Evolutionary conservation across 2,888 invertebrate genomes (phyloP).

Genomic region (Piscicola geometra): DNA sequence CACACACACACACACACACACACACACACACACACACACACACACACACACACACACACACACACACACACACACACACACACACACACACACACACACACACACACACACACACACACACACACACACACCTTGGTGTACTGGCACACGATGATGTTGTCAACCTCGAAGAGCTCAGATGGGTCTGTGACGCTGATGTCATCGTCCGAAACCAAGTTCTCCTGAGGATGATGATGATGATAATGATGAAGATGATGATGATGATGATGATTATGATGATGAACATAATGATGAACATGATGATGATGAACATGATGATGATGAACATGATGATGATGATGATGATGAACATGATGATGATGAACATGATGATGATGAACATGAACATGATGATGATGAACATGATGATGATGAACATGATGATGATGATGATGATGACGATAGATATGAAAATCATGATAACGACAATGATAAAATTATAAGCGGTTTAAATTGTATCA

Average conservation of each 20-base stretch:
- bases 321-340: constrained; percentile 31
- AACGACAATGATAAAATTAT: too few species aligned
- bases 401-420: constrained; percentile 36
- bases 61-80: too few species aligned
- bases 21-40: too few species aligned
- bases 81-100: too few species aligned
- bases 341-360: constrained; percentile 34
- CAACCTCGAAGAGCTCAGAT: constrained; percentile 6
- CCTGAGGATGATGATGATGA: constrained; percentile 3
- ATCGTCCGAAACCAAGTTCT: background rate
- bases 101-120: too few species aligned
- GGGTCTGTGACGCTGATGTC: constrained; percentile 13
- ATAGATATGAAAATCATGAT: too few species aligned
- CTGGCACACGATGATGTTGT: constrained; percentile 7
- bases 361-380: constrained; percentile 32
- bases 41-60: too few species aligned
- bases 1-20: too few species aligned
- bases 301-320: constrained; percentile 31
- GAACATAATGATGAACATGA: constrained; percentile 18
- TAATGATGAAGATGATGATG: constrained; percentile 34
- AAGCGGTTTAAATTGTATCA: too few species aligned
- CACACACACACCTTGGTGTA: background rate
- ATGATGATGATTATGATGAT: background rate
- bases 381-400: constrained; percentile 37
- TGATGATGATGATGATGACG: constrained; percentile 32